Evolutionary conservation across 2,888 invertebrate species (phyloP), one percentile per base, ranked within the genome.

Genomic region (Unio pictorum): DNA sequence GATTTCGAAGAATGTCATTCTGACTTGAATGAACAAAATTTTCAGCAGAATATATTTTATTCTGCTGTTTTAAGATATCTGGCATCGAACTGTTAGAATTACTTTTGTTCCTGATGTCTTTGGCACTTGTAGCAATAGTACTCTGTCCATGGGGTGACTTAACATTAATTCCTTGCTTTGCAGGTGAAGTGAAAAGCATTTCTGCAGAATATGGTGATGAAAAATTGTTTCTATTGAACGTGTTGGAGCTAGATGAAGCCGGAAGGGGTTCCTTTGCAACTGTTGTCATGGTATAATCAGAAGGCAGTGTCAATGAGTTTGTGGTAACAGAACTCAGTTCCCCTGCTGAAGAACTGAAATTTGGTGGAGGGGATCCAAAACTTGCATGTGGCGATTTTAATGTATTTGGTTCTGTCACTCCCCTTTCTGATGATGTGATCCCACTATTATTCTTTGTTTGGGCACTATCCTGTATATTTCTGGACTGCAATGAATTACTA

Each of bases 11-110:
- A n/a, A 63, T 64, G 58, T 79, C 77, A 56, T 75, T 78, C 63
- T 75, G 72, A 55, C 81, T 80, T 20, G 83, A 77, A 66, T 82
- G 82, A 15, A 86, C 86, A 80, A 86, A 86, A 69, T 81, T 86
- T 58, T 86, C 86, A 11, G 84, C 86, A 26, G 86, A 86, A 69
- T 83, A 86, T 45, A 84, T 81, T 64, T 80, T 76, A 61, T 69
- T 71, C 59, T 72, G 67, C 56, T 74, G 74, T 59, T 75, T 73
- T 68, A 70, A 59, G 30, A 4, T 34, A 15, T 45, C 63, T 68
- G n/a, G 45, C 58, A 70, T 72, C 28, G 69, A 66, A 68, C 66
- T 69, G 30, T 70, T 65, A n/a, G 61, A 59, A 56, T 73, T 55
- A 55, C 55, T 26, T 23, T 30, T 61, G n/a, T 34, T 64, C 23